Base-by-base conservation (phyloP, 2,888 invertebrate genomes). In the Calameuta filiformis region DNA sequence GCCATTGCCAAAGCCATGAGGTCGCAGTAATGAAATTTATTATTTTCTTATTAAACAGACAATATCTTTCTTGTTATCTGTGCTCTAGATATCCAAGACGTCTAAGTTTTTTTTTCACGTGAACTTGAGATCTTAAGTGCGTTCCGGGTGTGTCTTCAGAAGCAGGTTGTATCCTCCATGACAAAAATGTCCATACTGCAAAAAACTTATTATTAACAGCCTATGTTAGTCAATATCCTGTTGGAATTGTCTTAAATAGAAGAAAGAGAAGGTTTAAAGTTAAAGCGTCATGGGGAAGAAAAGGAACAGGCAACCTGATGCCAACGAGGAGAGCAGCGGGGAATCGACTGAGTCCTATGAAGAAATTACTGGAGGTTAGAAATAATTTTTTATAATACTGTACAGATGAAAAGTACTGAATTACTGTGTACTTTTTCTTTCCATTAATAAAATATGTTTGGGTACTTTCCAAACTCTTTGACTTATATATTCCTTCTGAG, bases 231-330 rank as follows among this genome's bases (percentile, higher is more conserved):
- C 40, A 15, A 15, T 56, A 56, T 56, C 56, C 56, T 23, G 9
- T 2, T 56, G 56, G 56, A 56, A 56, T 56, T 56, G 56, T 31
- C 31, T 31, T 71, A 31, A 33, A 34, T 71, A 71, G 12, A 71
- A 9, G 4, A 15, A 31, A 33, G 31, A 71, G 33, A 23, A 33
- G 11, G 12, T 71, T 73, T 35, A 73, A 68, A 35, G 56, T 33
- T 75, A 75, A 75, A 33, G 33, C 35, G 93, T 91, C 90, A 96
- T 96, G 96, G 95, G 94, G 79, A 96, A 95, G 92, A 96, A 95
- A 71, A 84, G 93, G 94, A 95, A 93, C 94, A 87, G 95, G 91
- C 95, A 96, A 90, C 93, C 93, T 83, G 95, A 95, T 86, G 94
- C 94, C 68, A 93, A 93, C 74, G 94, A 93, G 84, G 94, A 94